phyloP scores from a whole-genome alignment of 2,888 invertebrate species.

The Kryphioiulus occultus region DNA sequence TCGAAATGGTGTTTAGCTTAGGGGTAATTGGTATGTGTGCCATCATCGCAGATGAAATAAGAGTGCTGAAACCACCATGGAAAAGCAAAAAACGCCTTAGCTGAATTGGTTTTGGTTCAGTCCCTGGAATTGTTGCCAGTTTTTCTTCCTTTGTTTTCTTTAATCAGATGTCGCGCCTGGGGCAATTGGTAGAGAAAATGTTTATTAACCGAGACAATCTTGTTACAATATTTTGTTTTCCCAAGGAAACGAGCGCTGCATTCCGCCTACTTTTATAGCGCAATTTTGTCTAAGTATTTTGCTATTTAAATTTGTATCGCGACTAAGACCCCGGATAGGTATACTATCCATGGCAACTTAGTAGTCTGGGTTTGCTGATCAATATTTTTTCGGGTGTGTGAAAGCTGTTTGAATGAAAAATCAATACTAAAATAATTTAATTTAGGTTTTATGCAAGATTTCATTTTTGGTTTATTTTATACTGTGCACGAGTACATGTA shows the following conservation, averaged over 20 bases:
- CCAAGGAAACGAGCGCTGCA: not conserved
- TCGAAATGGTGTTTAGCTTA: not conserved
- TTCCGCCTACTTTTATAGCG: not conserved
- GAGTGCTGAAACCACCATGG: not conserved
- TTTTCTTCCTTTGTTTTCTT: not conserved
- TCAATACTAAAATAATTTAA: not conserved
- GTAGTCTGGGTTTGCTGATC: not conserved
- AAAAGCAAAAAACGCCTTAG: not conserved
- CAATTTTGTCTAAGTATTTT: not conserved
- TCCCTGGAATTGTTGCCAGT: not conserved
- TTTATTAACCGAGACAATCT: conserved; percentile 23
- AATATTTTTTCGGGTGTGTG: not conserved
- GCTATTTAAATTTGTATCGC: not conserved
- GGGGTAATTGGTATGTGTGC: not conserved
- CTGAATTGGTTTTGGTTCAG: not conserved
- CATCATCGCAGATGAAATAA: not conserved
- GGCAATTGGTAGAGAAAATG: not conserved
- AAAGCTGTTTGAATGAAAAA: not conserved
- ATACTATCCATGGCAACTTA: not conserved
- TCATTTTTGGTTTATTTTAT: not conserved
- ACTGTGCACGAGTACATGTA: too few species aligned
- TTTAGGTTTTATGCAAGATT: not conserved
- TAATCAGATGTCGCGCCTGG: not conserved
- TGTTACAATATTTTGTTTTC: not conserved
- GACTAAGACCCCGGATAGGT: not conserved